Evolutionary conservation across 2,113 vertebrate species (phyloP), one percentile per base, ranked within the genome.

Genomic region (Macrotis lagotis): DNA sequence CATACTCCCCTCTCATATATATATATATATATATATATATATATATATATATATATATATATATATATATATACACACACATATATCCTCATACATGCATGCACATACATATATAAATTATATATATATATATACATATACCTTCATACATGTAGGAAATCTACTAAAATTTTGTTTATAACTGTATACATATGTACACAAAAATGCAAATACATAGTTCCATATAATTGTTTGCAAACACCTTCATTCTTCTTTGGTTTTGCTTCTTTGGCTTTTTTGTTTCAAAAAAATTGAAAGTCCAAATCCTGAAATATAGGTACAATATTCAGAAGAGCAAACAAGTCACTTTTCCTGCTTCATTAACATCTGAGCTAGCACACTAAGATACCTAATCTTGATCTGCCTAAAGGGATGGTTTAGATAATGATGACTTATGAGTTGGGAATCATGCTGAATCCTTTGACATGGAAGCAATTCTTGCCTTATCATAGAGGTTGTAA

Each of bases 351-450:
- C 16, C 89, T 91, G 66, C 3, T 88, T 10, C 55, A 31, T 12
- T 92, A 9, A 96, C 95, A 91, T 26, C 92, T 51, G 88, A 66
- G 25, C 91, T 97, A 92, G 4, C 8, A 93, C 44, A 7, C 26
- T 94, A 48, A 11, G 90, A 16, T 31, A 91, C 92, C 53, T 90
- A 88, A 93, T 22, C 88, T 93, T 90, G 49, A 4, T 93, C 10
- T 6, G 93, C 14, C 19, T 44, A 74, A 91, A 94, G 93, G 91
- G 94, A 10, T 50, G 9, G 66, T 83, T 83, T 83, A 83, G 90
- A 83, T 55, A 12, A 48, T 88, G 24, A 59, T 83, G 96, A 90
- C 48, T 3, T 83, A 83, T 44, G 66, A 83, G 66, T 44, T 44
- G n/a, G 66, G 37, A 22, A 92, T 0, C 8, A 48, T 92, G 44